phyloP scores from a whole-genome alignment of 1,140 invertebrate genomes.

The Matsumurasca onukii region DNA sequence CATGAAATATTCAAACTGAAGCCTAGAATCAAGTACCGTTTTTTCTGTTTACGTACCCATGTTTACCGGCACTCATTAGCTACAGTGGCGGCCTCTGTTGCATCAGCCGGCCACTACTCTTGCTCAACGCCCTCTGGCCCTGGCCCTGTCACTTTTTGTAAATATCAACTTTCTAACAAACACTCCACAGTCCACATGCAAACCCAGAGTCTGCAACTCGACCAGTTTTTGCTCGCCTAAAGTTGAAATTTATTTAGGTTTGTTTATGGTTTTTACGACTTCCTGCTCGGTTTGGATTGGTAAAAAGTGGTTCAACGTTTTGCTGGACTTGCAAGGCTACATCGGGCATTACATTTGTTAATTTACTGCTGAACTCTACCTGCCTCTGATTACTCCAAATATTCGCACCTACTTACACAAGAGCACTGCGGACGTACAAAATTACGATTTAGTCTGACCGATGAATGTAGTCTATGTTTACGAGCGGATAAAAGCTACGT shows the following conservation, averaged over 20 bases:
- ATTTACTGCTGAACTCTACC: too few species aligned
- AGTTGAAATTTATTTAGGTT: background rate
- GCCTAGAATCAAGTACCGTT: too few species aligned
- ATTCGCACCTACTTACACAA: too few species aligned
- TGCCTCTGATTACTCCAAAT: too few species aligned
- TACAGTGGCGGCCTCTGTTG: too few species aligned
- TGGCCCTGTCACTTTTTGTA: slow-evolving; percentile 12
- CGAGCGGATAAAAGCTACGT: too few species aligned
- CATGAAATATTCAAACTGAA: too few species aligned
- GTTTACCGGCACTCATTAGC: too few species aligned
- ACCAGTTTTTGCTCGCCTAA: background rate
- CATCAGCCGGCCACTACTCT: background rate
- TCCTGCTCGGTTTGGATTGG: background rate
- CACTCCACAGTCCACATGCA: background rate
- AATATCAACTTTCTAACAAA: slow-evolving; percentile 6
- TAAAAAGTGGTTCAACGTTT: background rate
- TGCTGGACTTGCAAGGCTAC: background rate
- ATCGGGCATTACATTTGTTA: background rate
- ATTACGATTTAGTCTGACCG: too few species aligned
- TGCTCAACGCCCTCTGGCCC: background rate
- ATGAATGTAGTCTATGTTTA: too few species aligned
- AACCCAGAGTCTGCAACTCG: background rate
- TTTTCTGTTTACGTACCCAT: too few species aligned
- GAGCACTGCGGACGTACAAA: too few species aligned
- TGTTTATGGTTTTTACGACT: background rate